Base-by-base conservation (phyloP, 2,113 vertebrate genomes). In the Solenodon paradoxus region DNA sequence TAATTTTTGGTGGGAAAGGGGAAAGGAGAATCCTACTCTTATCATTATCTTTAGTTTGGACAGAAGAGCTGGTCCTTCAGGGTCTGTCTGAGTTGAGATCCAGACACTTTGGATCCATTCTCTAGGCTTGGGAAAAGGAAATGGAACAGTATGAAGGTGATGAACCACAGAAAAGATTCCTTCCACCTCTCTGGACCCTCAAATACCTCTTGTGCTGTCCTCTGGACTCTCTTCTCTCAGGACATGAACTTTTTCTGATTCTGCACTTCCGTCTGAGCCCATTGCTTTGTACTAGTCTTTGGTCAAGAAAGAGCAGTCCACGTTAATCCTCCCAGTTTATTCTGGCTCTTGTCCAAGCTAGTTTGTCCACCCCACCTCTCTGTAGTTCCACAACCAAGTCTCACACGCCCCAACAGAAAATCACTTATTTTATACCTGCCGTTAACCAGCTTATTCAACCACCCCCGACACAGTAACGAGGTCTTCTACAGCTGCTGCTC, bases 381-480 rank as follows among this genome's bases (percentile, higher is more conserved):
- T 32, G 19, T n/a, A 12, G 22, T 80, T 88, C 78, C 10, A 6
- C 30, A 22, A n/a, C 40, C 35, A 49, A 20, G 64, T 42, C 40
- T 45, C 88, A 72, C 47, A 47, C 9, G 53, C n/a, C 40, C 24
- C 42, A 53, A 10, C 4, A 87, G 88, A 93, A 82, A 88, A 68
- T 26, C 51, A 12, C 10, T 3, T 45, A 47, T 38, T 64, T 85
- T 53, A 6, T 71, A 47, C 20, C 72, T 81, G 28, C 32, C 49
- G 35, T 22, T 30, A 55, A 32, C 32, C 28, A 32, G 17, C 40
- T 15, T 61, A 22, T 57, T 74, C 72, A 47, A 32, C 51, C 30
- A 30, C 28, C 47, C 16, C 4, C 26, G 30, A 3, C 30, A n/a
- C 74, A 13, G 22, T 22, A 40, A 55, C 3, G 66, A 64, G 26